These are phyloP conservation scores for Natator depressus DNA, from an alignment of 2,113 vertebrate species.

Conservation along the genomic window DNA sequence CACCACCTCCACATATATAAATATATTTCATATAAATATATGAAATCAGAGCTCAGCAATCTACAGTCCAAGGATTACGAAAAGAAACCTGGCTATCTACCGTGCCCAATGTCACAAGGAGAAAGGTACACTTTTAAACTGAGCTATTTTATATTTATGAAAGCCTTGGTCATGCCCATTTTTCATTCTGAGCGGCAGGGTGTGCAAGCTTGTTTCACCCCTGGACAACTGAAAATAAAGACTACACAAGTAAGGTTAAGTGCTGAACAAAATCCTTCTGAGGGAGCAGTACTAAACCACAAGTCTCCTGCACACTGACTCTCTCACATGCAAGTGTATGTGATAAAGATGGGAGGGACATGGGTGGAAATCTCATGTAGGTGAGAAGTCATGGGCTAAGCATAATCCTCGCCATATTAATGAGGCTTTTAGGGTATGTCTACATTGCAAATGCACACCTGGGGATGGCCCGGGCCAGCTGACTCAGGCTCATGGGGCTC, in stretches of 20 bases:
- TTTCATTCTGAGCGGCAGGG: not conserved
- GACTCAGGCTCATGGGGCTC: not conserved
- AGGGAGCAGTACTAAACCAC: not conserved
- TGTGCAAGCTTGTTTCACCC: rapidly evolving
- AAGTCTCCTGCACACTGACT: not conserved
- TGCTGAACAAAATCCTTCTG: rapidly evolving
- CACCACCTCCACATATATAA: not conserved
- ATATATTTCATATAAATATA: not conserved
- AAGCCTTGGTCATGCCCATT: not conserved
- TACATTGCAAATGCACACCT: not conserved
- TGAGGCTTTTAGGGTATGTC: not conserved
- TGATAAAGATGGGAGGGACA: not conserved
- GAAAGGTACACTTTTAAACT: not conserved
- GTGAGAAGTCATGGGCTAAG: not conserved
- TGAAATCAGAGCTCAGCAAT: not conserved
- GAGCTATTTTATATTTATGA: not conserved
- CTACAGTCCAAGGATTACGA: not conserved
- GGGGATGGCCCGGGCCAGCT: no score
- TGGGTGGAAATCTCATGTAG: not conserved
- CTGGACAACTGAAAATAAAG: not conserved
- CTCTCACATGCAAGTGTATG: rapidly evolving
- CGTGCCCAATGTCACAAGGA: rapidly evolving
- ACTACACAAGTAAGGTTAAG: not conserved
- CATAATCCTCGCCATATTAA: not conserved
- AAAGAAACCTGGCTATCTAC: rapidly evolving